Percentiles rank a stretch among this genome's conserved stretches.
These are phyloP conservation scores for Leptobrachium ailaonicum DNA, from an alignment of 2,113 vertebrate species.

Conservation along the genomic window DNA sequence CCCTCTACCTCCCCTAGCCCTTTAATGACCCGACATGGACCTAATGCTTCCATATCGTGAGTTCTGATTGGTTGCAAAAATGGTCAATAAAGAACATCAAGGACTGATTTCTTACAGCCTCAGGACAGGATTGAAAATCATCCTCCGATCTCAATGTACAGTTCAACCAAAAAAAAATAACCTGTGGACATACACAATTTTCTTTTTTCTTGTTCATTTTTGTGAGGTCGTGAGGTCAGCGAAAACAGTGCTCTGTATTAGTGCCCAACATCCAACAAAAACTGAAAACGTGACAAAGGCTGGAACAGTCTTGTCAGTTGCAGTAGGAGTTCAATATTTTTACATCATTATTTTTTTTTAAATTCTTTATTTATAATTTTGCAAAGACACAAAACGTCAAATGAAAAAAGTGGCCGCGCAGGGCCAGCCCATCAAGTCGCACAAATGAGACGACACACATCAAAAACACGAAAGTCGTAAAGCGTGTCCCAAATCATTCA, in stretches of 20 bases:
- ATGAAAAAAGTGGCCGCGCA: too few relatives aligned
- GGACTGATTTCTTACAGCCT: slow-evolving; percentile 45
- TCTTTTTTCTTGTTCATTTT: neutral
- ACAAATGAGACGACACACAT: too few relatives aligned
- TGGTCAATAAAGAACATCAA: slow-evolving; percentile 48
- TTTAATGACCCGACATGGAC: slow-evolving; percentile 50
- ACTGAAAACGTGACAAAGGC: neutral
- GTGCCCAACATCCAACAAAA: slow-evolving; percentile 1
- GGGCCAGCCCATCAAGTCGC: too few relatives aligned
- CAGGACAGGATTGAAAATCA: slow-evolving; percentile 33
- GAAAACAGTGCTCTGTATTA: neutral
- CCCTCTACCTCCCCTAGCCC: slow-evolving; percentile 10
- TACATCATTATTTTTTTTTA: too few relatives aligned
- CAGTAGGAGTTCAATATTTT: slow-evolving; percentile 14
- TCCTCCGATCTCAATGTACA: slow-evolving; percentile 36
- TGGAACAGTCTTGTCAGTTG: neutral
- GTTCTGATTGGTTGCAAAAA: slow-evolving; percentile 49
- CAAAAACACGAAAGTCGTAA: too few relatives aligned
- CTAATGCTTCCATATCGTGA: slow-evolving; percentile 47
- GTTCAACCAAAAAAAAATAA: slow-evolving; percentile 19
- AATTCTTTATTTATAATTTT: too few relatives aligned
- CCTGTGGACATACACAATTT: slow-evolving; percentile 20
- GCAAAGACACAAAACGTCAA: too few relatives aligned
- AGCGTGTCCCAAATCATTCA: too few relatives aligned
- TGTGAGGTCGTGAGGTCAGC: too few relatives aligned